These are phyloP conservation scores for Hassar affinis DNA, from an alignment of 2,113 vertebrate species.

Conservation along the genomic window DNA sequence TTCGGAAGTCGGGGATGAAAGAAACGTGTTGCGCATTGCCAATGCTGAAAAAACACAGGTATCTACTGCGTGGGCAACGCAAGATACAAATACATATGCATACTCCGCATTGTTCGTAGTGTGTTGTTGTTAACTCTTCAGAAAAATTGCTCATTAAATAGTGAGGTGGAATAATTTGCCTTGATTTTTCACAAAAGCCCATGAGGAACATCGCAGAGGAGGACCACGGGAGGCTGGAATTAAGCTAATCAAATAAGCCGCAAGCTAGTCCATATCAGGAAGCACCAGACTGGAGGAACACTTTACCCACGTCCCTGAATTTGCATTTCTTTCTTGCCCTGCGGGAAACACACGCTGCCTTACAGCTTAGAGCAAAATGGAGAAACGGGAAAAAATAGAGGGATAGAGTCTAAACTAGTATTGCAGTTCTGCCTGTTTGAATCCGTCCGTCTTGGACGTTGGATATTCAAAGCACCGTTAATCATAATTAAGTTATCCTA, in stretches of 20 bases:
- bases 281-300: conserved; percentile 70
- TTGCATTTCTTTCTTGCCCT: conserved; percentile 67
- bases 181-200: conserved; percentile 58
- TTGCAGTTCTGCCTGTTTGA: conserved; percentile 1
- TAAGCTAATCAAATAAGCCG: conserved; percentile 76
- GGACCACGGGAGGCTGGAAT: conserved; percentile 69
- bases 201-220: conserved; percentile 60
- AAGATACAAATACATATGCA: conserved; percentile 26
- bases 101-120: conserved; percentile 46
- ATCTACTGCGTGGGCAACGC: conserved; percentile 6
- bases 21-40: background rate
- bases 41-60: conserved; percentile 23
- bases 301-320: conserved; percentile 66
- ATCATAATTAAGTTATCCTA: conserved; percentile 4
- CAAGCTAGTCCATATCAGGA: conserved; percentile 73
- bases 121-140: conserved; percentile 60
- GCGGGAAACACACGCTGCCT: conserved; percentile 55
- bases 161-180: conserved; percentile 54
- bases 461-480: background rate
- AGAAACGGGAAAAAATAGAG: background rate
- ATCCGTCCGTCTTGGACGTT: conserved; percentile 3
- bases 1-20: conserved; percentile 2
- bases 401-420: background rate
- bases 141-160: conserved; percentile 72
- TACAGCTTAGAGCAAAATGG: conserved; percentile 55